Evolutionary conservation across 2,113 vertebrate species (phyloP), one percentile per base, ranked within the genome.

Genomic region (Octodon degus): DNA sequence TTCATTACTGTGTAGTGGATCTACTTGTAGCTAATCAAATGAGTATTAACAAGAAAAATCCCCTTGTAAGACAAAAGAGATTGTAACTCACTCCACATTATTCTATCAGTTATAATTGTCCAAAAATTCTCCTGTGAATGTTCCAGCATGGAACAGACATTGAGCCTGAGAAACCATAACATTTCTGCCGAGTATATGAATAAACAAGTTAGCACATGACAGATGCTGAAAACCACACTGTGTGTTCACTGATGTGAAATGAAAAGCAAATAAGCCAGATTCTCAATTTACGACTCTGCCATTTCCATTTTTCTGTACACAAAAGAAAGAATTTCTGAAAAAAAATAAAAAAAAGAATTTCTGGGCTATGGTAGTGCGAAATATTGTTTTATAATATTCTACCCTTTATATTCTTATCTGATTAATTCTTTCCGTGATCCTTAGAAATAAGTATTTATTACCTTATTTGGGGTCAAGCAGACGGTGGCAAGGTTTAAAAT

Each of bases 371-470:
- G 9, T 87, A 10, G 9, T 77, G 17, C 4, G 22, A 22, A 93
- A 70, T 30, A 50, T 14, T 34, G 37, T 82, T 89, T 81, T 50
- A 55, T 80, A 13, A 32, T 55, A 70, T 65, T 70, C 79, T 63
- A 82, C 62, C n/a, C 13, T 14, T 67, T 93, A 62, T 83, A 34
- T 63, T 14, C 11, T 90, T 93, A 77, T 25, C 16, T 62, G 27
- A 87, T 34, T 88, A 65, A 79, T 27, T 20, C 24, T n/a, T 83
- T 13, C 10, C 79, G 25, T 84, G 83, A 95, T 72, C 32, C 22
- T 80, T 30, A 40, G 30, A 96, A 88, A 79, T 72, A 70, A 34
- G 14, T n/a, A 87, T 86, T 80, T 50, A 92, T 65, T 82, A 86
- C 24, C 17, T 74, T 92, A 32, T 76, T 89, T 65, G 84, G 60